Base-by-base conservation (phyloP, 2,797 vertebrate species). In the Luscinia luscinia region DNA sequence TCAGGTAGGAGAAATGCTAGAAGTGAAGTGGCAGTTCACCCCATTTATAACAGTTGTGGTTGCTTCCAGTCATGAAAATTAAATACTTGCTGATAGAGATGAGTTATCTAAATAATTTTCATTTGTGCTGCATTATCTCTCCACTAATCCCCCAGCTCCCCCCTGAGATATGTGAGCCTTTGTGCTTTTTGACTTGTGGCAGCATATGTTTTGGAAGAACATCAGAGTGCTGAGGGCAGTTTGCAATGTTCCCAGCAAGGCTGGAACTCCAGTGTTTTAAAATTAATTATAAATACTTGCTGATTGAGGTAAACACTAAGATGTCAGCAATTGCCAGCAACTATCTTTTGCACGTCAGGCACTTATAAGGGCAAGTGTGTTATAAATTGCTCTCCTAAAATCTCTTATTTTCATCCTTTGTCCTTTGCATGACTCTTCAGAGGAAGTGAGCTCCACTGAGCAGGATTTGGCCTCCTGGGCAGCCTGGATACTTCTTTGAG, bases 241-340 rank as follows among this genome's bases (percentile, higher is more conserved):
- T 87, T 95, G 36, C 45, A 73, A 70, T 34, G 91, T 79, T 86
- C 64, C 70, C 83, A 88, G 67, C 48, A n/a, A 55, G 57, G 23
- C 87, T 88, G 80, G 55, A 94, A 90, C 67, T 66, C 91, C 62
- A 87, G 49, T 11, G 3, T 94, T 94, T 91, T 43, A 2, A 24
- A 94, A 93, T 63, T 8, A 90, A 93, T 91, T 91, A 84, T 70
- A 93, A 94, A 93, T 93, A 76, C 52, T 89, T 95, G 67, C 76
- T 88, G 87, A 86, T 93, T 84, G 89, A 91, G 80, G 89, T 96
- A 94, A 97, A 93, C 67, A 86, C 46, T 74, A 76, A 84, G 63
- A 89, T 78, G 74, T 88, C 95, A 86, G 83, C 55, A 59, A 58
- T 70, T 52, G 38, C 87, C 85, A 91, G 26, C 83, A 82, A 32